phyloP scores from a whole-genome alignment of 1,140 invertebrate genomes.

The Palaemon carinicauda region DNA sequence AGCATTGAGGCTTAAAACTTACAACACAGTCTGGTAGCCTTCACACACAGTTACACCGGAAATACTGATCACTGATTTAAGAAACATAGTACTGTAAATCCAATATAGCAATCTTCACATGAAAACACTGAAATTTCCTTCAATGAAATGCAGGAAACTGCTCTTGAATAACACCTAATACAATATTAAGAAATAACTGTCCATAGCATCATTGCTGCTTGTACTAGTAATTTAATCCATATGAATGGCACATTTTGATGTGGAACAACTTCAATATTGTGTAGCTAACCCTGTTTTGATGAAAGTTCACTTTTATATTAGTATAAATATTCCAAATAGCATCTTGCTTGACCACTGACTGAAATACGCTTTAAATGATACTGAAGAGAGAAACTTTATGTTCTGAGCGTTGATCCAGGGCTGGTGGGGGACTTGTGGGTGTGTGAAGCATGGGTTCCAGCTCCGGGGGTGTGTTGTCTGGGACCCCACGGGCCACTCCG shows the following conservation, averaged over 20 bases:
- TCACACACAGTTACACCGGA: constrained; percentile 38
- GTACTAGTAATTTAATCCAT: constrained; percentile 29
- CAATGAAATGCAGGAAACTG: constrained; percentile 44
- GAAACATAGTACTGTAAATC: constrained; percentile 27
- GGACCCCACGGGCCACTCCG: constrained; percentile 31
- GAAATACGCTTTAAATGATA: constrained; percentile 50
- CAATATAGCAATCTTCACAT: constrained; percentile 45
- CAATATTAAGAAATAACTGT: constrained; percentile 38
- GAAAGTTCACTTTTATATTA: constrained; percentile 11
- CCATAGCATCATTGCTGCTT: constrained; percentile 48
- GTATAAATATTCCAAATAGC: constrained; percentile 28
- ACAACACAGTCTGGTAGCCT: constrained; percentile 24
- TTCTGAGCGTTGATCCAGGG: constrained; percentile 59
- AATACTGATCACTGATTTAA: constrained; percentile 25
- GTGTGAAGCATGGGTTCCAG: constrained; percentile 56
- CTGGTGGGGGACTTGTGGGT: constrained; percentile 51
- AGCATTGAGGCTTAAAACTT: constrained; percentile 18
- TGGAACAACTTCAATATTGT: constrained; percentile 31
- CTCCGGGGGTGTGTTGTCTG: constrained; percentile 32
- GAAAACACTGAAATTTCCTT: constrained; percentile 40
- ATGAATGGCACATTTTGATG: constrained; percentile 42
- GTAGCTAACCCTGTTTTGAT: constrained; percentile 22
- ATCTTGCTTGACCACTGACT: constrained; percentile 26
- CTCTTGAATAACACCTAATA: constrained; percentile 30
- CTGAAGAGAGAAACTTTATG: constrained; percentile 60